These are phyloP conservation scores for Sebastes oblongus DNA, from an alignment of 2,797 vertebrate genomes.

Conservation along the genomic window DNA sequence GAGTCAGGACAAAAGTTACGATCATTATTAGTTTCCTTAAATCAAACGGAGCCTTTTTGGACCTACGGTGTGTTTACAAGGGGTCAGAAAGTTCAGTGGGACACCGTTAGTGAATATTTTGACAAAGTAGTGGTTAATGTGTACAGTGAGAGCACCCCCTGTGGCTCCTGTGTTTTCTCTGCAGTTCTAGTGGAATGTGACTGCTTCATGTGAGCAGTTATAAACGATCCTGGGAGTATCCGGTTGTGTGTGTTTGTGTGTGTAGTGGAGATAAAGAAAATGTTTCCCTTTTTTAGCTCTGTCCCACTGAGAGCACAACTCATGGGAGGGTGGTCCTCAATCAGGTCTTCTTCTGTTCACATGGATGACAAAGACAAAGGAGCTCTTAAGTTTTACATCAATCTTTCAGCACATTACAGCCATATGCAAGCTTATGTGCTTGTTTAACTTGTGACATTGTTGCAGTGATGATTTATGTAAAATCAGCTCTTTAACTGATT, in stretches of 20 bases:
- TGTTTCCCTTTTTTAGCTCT: constrained; percentile 60
- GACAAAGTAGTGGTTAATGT: constrained; percentile 66
- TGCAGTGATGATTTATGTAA: neutral
- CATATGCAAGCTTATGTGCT: neutral
- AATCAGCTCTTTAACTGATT: neutral
- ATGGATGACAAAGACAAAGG: constrained; percentile 1
- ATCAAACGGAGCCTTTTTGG: neutral
- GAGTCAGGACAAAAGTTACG: neutral
- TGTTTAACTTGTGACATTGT: neutral
- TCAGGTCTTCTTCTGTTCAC: constrained; percentile 47
- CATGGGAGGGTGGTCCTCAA: constrained; percentile 28
- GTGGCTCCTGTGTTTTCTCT: constrained; percentile 27
- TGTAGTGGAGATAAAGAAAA: constrained; percentile 59
- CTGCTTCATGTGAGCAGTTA: constrained; percentile 64
- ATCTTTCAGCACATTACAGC: constrained; percentile 15
- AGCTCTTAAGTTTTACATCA: constrained; percentile 15
- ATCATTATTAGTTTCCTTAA: neutral
- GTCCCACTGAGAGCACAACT: constrained; percentile 36
- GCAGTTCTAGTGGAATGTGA: constrained; percentile 52
- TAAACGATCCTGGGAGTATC: constrained; percentile 74
- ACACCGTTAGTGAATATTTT: constrained; percentile 54
- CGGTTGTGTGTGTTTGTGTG: constrained; percentile 11
- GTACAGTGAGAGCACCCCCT: constrained; percentile 55
- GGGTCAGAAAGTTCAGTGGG: constrained; percentile 23
- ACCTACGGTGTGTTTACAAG: neutral